Evolutionary conservation across 2,888 invertebrate species (phyloP).

Genomic region (Calameuta idolon): DNA sequence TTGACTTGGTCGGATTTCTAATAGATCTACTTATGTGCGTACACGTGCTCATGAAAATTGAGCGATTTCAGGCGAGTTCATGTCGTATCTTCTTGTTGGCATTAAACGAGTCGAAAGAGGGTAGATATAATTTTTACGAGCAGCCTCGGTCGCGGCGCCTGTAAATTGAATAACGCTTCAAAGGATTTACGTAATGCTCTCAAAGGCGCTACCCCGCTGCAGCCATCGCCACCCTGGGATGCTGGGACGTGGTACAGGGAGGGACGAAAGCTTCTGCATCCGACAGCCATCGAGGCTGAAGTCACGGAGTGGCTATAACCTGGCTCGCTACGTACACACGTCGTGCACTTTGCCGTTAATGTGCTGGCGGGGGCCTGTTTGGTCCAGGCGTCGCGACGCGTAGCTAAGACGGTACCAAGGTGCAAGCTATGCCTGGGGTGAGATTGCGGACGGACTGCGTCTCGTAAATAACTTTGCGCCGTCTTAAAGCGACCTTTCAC

Average conservation of each 20-base stretch:
- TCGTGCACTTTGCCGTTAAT: conserved; percentile 36
- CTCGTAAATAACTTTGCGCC: conserved; percentile 38
- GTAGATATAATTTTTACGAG: conserved; percentile 56
- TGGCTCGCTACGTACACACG: conserved; percentile 35
- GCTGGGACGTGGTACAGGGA: conserved; percentile 21
- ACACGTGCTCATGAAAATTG: conserved; percentile 33
- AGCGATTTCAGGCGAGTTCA: conserved; percentile 31
- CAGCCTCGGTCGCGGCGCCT: conserved; percentile 17
- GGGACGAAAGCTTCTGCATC: conserved; percentile 10
- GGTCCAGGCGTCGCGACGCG: conserved; percentile 2
- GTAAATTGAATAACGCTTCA: conserved; percentile 33
- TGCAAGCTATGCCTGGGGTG: conserved; percentile 15
- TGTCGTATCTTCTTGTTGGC: not conserved
- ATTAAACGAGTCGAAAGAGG: not conserved
- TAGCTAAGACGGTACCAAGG: conserved; percentile 5
- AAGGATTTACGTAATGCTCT: conserved; percentile 34
- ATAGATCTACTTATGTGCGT: not conserved
- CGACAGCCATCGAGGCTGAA: conserved; percentile 35
- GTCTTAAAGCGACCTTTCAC: conserved; percentile 1
- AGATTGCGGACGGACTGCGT: conserved; percentile 38
- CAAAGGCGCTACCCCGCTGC: conserved; percentile 5
- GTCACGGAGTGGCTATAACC: conserved; percentile 51
- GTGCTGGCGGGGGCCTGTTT: conserved; percentile 19
- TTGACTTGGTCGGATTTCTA: not conserved
- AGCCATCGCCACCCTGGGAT: conserved; percentile 10